Evolutionary conservation across 2,888 invertebrate genomes (phyloP).

Genomic region (Eulithis prunata): DNA sequence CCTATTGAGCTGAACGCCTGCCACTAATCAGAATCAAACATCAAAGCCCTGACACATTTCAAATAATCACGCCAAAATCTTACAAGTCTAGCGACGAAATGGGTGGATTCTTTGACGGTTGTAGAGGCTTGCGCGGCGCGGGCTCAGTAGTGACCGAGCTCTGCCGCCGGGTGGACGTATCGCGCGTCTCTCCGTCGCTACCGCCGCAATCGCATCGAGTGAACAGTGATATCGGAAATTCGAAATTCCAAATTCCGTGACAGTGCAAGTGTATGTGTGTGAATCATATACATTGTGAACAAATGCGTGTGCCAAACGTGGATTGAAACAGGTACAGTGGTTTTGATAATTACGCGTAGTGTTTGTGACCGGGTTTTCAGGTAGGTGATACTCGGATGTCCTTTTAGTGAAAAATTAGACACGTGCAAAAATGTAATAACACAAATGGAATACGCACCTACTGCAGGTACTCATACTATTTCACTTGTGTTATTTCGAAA

Average conservation of each 20-base stretch:
- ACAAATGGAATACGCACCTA: conserved; percentile 36
- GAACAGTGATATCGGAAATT: conserved; percentile 66
- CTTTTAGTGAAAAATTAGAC: conserved; percentile 31
- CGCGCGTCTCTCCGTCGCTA: conserved; percentile 41
- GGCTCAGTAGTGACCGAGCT: conserved; percentile 67
- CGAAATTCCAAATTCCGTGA: conserved; percentile 47
- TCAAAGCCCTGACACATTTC: conserved; percentile 48
- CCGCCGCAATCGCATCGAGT: conserved; percentile 55
- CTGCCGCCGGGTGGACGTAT: conserved; percentile 57
- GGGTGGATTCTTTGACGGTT: conserved; percentile 64
- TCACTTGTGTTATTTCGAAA: neutral
- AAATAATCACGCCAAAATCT: conserved; percentile 55
- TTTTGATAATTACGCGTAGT: conserved; percentile 44
- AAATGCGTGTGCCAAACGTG: conserved; percentile 56
- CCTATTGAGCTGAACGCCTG: conserved; percentile 34
- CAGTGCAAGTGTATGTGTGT: conserved; percentile 66
- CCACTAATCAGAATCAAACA: conserved; percentile 47
- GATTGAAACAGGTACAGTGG: conserved; percentile 49
- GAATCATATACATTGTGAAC: conserved; percentile 56
- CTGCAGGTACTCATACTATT: conserved; percentile 25
- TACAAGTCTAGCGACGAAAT: conserved; percentile 57
- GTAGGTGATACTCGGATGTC: conserved; percentile 45
- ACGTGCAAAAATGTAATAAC: conserved; percentile 28
- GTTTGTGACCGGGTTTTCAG: conserved; percentile 47
- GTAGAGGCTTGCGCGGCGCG: conserved; percentile 73